Percentiles rank a stretch among this genome's conserved stretches.
phyloP scores from a whole-genome alignment of 2,113 vertebrate genomes.

The Corvus moneduloides region DNA sequence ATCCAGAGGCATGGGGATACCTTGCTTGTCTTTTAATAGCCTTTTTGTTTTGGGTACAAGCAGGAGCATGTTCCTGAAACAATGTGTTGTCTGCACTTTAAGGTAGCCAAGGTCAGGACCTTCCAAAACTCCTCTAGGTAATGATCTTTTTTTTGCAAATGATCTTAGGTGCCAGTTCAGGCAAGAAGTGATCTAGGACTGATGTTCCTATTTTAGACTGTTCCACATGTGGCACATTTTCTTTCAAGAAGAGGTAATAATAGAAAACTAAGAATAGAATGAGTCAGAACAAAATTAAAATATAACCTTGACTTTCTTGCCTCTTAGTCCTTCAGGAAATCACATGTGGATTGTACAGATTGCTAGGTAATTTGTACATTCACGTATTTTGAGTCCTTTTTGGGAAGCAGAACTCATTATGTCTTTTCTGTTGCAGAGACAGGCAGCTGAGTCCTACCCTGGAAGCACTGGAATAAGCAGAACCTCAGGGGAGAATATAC shows the following conservation, averaged over 20 bases:
- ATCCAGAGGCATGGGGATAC: not conserved
- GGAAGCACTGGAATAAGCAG: not conserved
- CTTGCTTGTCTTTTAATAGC: not conserved
- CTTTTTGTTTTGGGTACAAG: not conserved
- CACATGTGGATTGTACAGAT: not conserved
- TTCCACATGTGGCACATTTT: not conserved
- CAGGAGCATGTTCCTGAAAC: not conserved
- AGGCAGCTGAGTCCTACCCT: not conserved
- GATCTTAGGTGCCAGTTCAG: not conserved
- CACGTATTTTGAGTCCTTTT: not conserved
- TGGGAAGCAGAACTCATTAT: not conserved
- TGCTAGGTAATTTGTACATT: not conserved
- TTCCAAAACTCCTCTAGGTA: not conserved
- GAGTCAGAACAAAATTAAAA: constrained; percentile 16
- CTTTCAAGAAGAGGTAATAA: constrained; percentile 3
- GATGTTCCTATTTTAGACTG: not conserved
- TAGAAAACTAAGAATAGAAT: constrained; percentile 38
- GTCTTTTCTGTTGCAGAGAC: not conserved
- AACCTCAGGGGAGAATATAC: not conserved
- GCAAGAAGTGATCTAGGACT: not conserved
- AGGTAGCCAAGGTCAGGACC: not conserved
- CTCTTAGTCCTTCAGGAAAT: not conserved
- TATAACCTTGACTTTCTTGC: constrained; percentile 1
- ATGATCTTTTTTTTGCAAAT: not conserved
- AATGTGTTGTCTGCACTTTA: not conserved